A percentile compares a stretch with the other conserved stretches of the same genome.
Conservation (phyloP, 1,140 invertebrate genomes). For the Holotrichia oblita region DNA sequence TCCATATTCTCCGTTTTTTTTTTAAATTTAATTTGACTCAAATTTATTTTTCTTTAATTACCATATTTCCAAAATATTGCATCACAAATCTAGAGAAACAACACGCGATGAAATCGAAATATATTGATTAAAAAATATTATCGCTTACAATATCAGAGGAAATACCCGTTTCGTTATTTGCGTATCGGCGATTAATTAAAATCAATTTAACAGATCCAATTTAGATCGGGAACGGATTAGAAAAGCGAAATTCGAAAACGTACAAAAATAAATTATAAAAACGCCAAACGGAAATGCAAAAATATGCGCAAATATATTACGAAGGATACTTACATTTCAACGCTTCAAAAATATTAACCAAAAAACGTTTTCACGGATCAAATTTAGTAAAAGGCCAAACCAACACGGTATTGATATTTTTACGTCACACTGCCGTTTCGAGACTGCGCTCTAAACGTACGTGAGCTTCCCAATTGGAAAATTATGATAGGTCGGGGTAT, state of each 20-base stretch:
- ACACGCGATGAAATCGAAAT: not conserved
- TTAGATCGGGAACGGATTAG: not conserved
- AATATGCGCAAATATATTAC: too few relatives aligned
- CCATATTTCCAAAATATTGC: too few relatives aligned
- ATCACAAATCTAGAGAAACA: too few relatives aligned
- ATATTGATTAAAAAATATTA: too few relatives aligned
- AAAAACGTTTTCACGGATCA: constrained; percentile 40
- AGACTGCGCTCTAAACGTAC: constrained; percentile 45
- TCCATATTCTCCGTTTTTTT: not conserved
- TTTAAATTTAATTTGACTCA: not conserved
- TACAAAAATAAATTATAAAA: too few relatives aligned
- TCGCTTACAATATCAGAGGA: too few relatives aligned
- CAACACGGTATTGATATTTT: constrained; percentile 50
- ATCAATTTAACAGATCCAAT: too few relatives aligned
- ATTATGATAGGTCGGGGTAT: constrained; percentile 45
- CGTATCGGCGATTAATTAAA: too few relatives aligned
- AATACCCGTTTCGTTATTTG: too few relatives aligned
- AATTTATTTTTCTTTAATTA: not conserved
- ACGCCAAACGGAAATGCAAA: too few relatives aligned
- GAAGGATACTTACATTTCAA: constrained; percentile 49
- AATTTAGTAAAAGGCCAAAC: constrained; percentile 43
- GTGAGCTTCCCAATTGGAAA: constrained; percentile 10
- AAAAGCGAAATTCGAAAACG: not conserved
- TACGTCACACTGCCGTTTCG: constrained; percentile 54
- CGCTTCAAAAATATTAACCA: constrained; percentile 40